These are phyloP conservation scores for Callimorpha dominula DNA, from an alignment of 2,888 invertebrate species.

Conservation along the genomic window DNA sequence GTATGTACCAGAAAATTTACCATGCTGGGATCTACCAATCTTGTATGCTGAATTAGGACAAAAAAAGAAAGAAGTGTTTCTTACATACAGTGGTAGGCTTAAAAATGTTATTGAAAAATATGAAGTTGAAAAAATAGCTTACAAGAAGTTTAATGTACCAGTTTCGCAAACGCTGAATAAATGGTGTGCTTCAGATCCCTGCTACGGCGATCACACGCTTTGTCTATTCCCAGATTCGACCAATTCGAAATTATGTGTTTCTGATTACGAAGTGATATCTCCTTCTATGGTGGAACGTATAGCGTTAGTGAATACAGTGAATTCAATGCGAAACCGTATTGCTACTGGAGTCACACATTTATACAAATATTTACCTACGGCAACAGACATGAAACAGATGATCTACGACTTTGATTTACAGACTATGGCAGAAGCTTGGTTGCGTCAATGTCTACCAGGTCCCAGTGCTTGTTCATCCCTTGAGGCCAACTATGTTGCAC, in stretches of 20 bases:
- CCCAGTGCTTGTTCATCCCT: slow-evolving; percentile 76
- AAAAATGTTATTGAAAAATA: slow-evolving; percentile 62
- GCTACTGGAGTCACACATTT: slow-evolving; percentile 63
- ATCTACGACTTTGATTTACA: slow-evolving; percentile 77
- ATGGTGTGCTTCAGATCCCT: slow-evolving; percentile 76
- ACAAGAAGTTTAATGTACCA: slow-evolving; percentile 31
- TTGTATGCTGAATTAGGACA: slow-evolving; percentile 67
- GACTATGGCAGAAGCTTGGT: slow-evolving; percentile 74
- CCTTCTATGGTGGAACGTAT: slow-evolving; percentile 66
- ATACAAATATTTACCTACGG: slow-evolving; percentile 73
- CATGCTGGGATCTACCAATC: slow-evolving; percentile 78
- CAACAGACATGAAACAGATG: slow-evolving; percentile 78
- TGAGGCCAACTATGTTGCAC: slow-evolving; percentile 67
- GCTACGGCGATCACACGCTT: slow-evolving; percentile 80
- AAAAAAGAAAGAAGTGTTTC: slow-evolving; percentile 62
- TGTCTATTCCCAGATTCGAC: slow-evolving; percentile 67
- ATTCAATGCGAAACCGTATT: slow-evolving; percentile 79
- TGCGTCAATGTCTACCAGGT: slow-evolving; percentile 78
- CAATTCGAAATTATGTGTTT: slow-evolving; percentile 67
- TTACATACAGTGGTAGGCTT: slow-evolving; percentile 58
- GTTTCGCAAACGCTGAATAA: slow-evolving; percentile 58
- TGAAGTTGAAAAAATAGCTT: slow-evolving; percentile 17
- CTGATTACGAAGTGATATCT: slow-evolving; percentile 58
- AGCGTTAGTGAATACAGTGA: slow-evolving; percentile 72
- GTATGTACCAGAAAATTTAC: slow-evolving; percentile 74